Evolutionary conservation across 64 coral and sea anemone genomes (phyloP).

Genomic region (Montipora sp.): DNA sequence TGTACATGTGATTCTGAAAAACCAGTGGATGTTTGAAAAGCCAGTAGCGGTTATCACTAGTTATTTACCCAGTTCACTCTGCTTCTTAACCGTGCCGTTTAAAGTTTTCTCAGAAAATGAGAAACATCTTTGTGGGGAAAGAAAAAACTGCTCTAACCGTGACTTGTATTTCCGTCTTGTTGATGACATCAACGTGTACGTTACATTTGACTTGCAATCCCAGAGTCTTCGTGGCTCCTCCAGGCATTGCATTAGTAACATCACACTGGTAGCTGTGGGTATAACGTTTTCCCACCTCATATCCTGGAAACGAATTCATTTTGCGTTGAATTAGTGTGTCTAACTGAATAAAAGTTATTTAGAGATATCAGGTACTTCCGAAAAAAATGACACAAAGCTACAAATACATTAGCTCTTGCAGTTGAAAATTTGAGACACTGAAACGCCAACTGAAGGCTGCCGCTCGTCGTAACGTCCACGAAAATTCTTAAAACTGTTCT

Average conservation of each 20-base stretch:
- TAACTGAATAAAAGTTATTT: neutral
- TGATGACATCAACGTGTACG: conserved; percentile 18
- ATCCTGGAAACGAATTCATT: neutral
- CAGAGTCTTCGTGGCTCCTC: conserved; percentile 26
- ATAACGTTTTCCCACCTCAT: conserved; percentile 44
- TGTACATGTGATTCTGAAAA: neutral
- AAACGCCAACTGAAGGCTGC: too few species aligned
- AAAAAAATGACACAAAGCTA: too few species aligned
- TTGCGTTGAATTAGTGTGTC: neutral
- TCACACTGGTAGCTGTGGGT: conserved; percentile 53
- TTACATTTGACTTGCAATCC: conserved; percentile 49
- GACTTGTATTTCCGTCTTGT: conserved; percentile 42
- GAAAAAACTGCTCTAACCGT: conserved; percentile 7
- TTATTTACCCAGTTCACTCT: too few species aligned
- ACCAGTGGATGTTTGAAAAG: neutral
- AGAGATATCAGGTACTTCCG: neutral
- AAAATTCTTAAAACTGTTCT: too few species aligned
- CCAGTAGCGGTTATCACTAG: neutral
- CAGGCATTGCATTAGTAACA: conserved; percentile 25
- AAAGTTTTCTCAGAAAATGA: too few species aligned
- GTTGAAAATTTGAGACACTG: too few species aligned
- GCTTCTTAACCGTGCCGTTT: too few species aligned
- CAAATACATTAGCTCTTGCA: too few species aligned
- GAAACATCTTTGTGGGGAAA: too few species aligned
- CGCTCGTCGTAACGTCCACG: too few species aligned